phyloP scores from a whole-genome alignment of 2,797 vertebrate genomes.

The Acipenser transmontanus region DNA sequence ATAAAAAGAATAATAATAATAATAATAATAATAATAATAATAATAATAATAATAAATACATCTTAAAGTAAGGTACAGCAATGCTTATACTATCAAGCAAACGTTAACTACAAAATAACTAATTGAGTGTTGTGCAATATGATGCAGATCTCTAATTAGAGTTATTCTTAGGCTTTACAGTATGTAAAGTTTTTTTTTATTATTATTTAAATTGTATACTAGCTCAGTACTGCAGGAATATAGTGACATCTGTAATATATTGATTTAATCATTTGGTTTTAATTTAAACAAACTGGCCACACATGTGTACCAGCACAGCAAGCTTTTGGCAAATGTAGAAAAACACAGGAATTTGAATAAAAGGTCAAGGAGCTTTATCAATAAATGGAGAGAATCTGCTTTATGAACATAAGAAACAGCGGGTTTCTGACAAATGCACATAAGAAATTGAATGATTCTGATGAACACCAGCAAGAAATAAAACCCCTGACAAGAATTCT shows the following conservation, averaged over 20 bases:
- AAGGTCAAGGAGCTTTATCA: conserved; percentile 67
- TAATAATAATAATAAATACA: neutral
- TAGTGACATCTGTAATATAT: conserved; percentile 63
- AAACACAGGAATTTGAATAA: conserved; percentile 52
- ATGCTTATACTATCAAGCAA: conserved; percentile 8
- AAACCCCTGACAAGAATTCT: conserved; percentile 58
- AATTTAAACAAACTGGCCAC: conserved; percentile 64
- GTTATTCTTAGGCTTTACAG: conserved; percentile 33
- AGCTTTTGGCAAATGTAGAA: conserved; percentile 48
- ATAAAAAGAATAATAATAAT: neutral
- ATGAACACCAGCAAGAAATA: conserved; percentile 64
- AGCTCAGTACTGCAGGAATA: conserved; percentile 42
- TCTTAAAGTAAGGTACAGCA: neutral
- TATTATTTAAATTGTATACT: conserved; percentile 34
- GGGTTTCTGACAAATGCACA: conserved; percentile 51
- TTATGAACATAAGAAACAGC: conserved; percentile 55
- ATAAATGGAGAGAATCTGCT: conserved; percentile 60
- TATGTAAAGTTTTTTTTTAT: conserved; percentile 50
- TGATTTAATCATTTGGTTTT: conserved; percentile 61
- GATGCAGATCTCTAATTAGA: conserved; percentile 2
- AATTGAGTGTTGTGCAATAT: conserved; percentile 1
- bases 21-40: neutral
- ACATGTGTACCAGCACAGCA: conserved; percentile 54
- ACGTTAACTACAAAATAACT: neutral
- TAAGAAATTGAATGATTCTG: conserved; percentile 52